Evolutionary conservation across 2,113 vertebrate species (phyloP).

Genomic region (Hippoglossus stenolepis): DNA sequence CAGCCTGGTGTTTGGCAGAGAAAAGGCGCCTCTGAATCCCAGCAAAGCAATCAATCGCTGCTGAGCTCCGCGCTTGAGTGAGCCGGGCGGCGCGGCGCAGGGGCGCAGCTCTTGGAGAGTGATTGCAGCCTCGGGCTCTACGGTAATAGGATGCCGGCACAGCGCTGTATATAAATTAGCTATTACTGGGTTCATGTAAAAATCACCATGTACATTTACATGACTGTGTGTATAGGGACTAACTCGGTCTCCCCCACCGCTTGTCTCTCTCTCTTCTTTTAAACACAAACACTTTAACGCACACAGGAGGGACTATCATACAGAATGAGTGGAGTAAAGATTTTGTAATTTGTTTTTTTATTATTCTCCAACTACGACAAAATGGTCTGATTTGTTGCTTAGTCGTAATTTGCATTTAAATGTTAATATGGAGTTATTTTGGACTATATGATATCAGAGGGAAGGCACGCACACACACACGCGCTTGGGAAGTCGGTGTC

Average conservation of each 20-base stretch:
- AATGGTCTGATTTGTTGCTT: no score
- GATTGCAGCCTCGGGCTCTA: constrained; percentile 81
- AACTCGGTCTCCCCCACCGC: neutral
- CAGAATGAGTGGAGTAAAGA: no score
- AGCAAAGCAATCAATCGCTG: constrained; percentile 84
- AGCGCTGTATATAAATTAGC: constrained; percentile 82
- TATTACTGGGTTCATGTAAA: constrained; percentile 78
- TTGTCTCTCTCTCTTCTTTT: neutral
- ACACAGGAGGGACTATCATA: neutral
- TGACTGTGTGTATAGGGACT: constrained; percentile 22
- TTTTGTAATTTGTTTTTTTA: no score
- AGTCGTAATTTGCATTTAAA: no score
- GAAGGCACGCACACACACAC: no score
- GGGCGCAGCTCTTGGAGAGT: constrained; percentile 65
- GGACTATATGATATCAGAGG: no score
- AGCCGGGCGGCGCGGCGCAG: constrained; percentile 65
- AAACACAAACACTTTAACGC: constrained; percentile 2
- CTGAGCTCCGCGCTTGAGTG: constrained; percentile 80
- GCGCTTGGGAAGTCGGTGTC: no score
- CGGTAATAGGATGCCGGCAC: constrained; percentile 81
- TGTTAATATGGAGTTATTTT: no score
- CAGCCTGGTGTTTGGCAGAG: constrained; percentile 75
- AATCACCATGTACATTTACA: constrained; percentile 63
- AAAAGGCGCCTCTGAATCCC: constrained; percentile 79
- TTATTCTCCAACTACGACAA: no score